Percentiles rank a stretch among this genome's conserved stretches.
Conservation (phyloP, 2,113 vertebrate genomes). For the Laticauda laticaudata region DNA sequence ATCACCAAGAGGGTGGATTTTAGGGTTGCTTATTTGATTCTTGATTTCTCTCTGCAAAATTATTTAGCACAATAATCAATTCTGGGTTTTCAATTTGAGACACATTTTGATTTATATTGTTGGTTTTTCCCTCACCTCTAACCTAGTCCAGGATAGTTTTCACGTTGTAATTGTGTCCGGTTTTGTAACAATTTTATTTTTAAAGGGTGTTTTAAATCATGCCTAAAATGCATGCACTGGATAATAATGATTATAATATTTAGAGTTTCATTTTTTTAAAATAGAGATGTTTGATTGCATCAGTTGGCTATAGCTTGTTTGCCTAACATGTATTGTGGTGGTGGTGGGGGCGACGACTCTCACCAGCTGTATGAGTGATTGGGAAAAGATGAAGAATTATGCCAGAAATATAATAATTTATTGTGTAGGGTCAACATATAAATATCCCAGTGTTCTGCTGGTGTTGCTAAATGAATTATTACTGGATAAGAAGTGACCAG, state of each 20-base stretch:
- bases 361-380: conserved; percentile 61
- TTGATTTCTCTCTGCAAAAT: not conserved
- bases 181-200: not conserved
- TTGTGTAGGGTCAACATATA: not conserved
- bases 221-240: not conserved
- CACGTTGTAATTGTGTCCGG: not conserved
- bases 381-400: conserved; percentile 47
- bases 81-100: not conserved
- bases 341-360: conserved; percentile 28
- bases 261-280: conserved; percentile 43
- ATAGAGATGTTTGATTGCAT: not conserved
- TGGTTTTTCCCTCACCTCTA: not conserved
- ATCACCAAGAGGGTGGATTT: not conserved
- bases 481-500: conserved; percentile 34
- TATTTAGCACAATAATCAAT: not conserved
- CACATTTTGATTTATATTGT: not conserved
- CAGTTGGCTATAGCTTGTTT: conserved; percentile 33
- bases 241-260: not conserved
- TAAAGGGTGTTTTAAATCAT: not conserved
- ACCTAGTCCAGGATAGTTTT: not conserved
- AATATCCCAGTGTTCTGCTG: conserved; percentile 61
- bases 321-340: not conserved
- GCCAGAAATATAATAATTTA: conserved; percentile 59
- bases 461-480: not conserved
- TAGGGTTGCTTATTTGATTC: not conserved